Conservation (phyloP, 2,888 invertebrate genomes). For the Morpho deidamia region DNA sequence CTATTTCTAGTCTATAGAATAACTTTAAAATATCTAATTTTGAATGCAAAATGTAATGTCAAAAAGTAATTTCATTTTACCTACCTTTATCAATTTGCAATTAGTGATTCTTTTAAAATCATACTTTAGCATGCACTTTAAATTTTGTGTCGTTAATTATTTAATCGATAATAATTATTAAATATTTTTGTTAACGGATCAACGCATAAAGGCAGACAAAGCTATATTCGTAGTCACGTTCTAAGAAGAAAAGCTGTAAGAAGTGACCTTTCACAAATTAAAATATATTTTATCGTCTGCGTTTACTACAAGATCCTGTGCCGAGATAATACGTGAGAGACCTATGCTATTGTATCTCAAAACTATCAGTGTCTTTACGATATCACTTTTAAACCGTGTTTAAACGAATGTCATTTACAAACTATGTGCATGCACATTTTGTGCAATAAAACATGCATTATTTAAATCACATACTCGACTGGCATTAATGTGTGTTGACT, state of each 20-base stretch:
- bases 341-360: conserved; percentile 14
- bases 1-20: conserved; percentile 47
- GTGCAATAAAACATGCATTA: conserved; percentile 74
- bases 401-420: conserved; percentile 49
- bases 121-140: conserved; percentile 11
- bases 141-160: conserved; percentile 1
- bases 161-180: conserved; percentile 9
- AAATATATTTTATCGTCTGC: conserved; percentile 11
- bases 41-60: conserved; percentile 9
- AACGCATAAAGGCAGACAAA: conserved; percentile 18
- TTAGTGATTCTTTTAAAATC: conserved; percentile 4
- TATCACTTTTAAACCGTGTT: conserved; percentile 15
- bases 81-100: conserved; percentile 14
- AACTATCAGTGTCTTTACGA: conserved; percentile 19
- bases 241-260: neutral
- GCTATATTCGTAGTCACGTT: neutral
- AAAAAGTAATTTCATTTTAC: conserved; percentile 10
- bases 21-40: conserved; percentile 7
- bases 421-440: conserved; percentile 71
- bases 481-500: conserved; percentile 79
- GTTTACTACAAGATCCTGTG: conserved; percentile 18
- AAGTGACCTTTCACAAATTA: no score
- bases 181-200: conserved; percentile 17
- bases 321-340: conserved; percentile 17
- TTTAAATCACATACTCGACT: conserved; percentile 76